Evolutionary conservation across 2,888 invertebrate genomes (phyloP).

Genomic region (Sminthurinus aureus): DNA sequence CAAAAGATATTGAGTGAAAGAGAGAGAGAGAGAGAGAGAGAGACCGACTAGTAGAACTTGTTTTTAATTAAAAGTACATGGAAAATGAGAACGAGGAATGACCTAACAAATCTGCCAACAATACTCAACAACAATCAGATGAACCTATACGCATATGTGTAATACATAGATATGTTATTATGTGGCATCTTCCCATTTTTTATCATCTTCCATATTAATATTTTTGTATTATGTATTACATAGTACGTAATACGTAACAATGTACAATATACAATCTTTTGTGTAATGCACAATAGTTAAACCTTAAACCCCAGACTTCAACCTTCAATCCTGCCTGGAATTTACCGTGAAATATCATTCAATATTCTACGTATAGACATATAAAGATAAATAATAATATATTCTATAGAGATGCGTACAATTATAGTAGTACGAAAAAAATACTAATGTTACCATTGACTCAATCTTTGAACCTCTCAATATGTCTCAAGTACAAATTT

Average conservation of each 20-base stretch:
- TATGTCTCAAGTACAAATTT: not conserved
- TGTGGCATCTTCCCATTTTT: not conserved
- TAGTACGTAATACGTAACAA: too few species aligned
- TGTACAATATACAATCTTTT: not conserved
- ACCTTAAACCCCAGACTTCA: not conserved
- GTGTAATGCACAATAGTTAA: not conserved
- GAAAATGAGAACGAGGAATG: not conserved
- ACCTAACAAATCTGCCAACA: constrained; percentile 1
- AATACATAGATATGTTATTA: not conserved
- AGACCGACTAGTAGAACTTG: constrained; percentile 8
- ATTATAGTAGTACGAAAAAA: too few species aligned
- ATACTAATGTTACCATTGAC: too few species aligned
- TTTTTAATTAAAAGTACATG: constrained; percentile 10
- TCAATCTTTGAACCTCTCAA: too few species aligned
- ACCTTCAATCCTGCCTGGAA: not conserved
- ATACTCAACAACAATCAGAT: not conserved
- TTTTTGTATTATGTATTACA: not conserved
- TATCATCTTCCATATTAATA: not conserved
- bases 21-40: not conserved
- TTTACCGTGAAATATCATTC: not conserved
- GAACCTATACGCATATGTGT: too few species aligned
- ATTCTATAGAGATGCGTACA: too few species aligned
- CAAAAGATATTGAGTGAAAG: too few species aligned
- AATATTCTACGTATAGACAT: too few species aligned
- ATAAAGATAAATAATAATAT: too few species aligned